Base-by-base conservation (phyloP, 2,888 invertebrate species). In the Boloria euphrosyne region DNA sequence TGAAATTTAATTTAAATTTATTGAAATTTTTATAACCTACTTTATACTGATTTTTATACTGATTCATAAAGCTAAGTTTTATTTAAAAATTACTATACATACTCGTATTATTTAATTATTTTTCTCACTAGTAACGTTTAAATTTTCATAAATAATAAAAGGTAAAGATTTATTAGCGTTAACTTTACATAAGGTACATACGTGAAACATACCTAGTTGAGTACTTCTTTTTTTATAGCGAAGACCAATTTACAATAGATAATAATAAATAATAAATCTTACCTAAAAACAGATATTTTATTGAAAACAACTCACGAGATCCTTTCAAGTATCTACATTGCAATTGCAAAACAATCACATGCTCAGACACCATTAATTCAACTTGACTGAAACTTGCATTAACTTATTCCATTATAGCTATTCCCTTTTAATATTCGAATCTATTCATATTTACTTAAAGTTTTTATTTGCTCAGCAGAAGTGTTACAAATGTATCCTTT, bases 341-440 rank as follows among this genome's bases (percentile, higher is more conserved):
- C 80, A 80, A 84, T 83, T 80, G 80, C 82, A 79, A 84, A 84
- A 82, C 84, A 85, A 86, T 84, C 84, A 83, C 79, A 83, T 84
- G 85, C 86, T 83, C 81, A 77, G 74, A 80, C 82, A 82, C 83
- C 82, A 80, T 84, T 88, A 84, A 87, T 84, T 86, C 85, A 83
- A 79, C 79, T 78, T 82, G 83, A 84, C 81, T 83, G 79, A 78
- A 81, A 79, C 70, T 72, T 74, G 72, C 71, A 68, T 71, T 71
- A 57, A 65, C 69, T 59, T 75, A 44, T 54, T 44, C 31, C 66
- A 55, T 31, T 50, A 38, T 58, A 46, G 2, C 3, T 3, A 3
- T 22, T 2, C 22, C 22, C 53, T 61, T 61, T 27, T 31, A 57
- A 64, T 61, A 43, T 38, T 58, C 51, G 57, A 17, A 18, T 65